phyloP scores from a whole-genome alignment of 2,888 invertebrate genomes.

The Agonopterix alstromeriana region DNA sequence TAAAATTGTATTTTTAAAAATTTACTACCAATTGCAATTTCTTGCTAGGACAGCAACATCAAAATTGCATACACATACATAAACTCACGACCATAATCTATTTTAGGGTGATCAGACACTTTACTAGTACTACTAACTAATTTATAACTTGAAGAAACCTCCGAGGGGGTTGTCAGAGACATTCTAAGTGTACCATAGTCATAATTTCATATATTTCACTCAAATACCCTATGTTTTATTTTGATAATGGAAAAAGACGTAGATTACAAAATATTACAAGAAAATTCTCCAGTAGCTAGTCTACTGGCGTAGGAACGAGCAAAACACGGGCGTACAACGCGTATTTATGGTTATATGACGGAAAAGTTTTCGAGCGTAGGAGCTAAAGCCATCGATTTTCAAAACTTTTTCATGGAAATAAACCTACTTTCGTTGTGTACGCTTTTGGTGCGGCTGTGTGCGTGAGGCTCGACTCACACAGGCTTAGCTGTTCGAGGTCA shows the following conservation, averaged over 20 bases:
- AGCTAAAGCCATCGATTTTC: conserved; percentile 77
- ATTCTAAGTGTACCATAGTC: too few relatives aligned
- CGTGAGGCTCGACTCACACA: conserved; percentile 44
- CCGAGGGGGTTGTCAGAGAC: too few relatives aligned
- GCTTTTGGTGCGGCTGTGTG: conserved; percentile 39
- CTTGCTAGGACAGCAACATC: too few relatives aligned
- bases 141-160: too few relatives aligned
- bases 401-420: conserved; percentile 78
- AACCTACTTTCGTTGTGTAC: conserved; percentile 74
- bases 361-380: conserved; percentile 72
- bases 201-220: too few relatives aligned
- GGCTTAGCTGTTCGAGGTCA: conserved; percentile 44
- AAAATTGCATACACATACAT: too few relatives aligned
- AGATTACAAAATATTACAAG: conserved; percentile 46
- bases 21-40: too few relatives aligned
- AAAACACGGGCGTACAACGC: conserved; percentile 54
- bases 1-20: too few relatives aligned
- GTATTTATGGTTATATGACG: conserved; percentile 74
- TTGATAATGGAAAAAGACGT: conserved; percentile 18
- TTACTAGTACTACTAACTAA: too few relatives aligned
- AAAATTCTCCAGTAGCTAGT: conserved; percentile 43
- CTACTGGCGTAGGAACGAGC: conserved; percentile 42
- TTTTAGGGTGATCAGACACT: too few relatives aligned
- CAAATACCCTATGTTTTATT: too few relatives aligned
- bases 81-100: too few relatives aligned